phyloP scores from a whole-genome alignment of 2,113 vertebrate genomes.

The Silurus asotus region DNA sequence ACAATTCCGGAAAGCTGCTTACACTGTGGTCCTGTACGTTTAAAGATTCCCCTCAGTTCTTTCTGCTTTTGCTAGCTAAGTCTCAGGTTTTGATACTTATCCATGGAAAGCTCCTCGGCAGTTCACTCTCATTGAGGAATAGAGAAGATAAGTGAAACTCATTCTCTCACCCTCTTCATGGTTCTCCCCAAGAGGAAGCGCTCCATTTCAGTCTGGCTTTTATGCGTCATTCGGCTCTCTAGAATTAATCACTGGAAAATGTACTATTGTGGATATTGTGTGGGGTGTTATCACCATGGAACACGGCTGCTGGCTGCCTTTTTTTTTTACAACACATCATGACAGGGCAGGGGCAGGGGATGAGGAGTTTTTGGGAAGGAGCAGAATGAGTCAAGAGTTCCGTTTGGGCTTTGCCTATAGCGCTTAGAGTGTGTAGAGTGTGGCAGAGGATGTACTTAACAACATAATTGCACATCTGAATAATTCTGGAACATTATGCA shows the following conservation, averaged over 20 bases:
- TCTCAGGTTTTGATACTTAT: constrained; percentile 20
- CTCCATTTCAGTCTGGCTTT: constrained; percentile 35
- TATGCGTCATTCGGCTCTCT: constrained; percentile 13
- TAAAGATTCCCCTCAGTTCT: constrained; percentile 4
- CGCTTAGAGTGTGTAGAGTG: neutral
- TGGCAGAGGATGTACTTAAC: constrained; percentile 26
- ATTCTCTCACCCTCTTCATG: neutral
- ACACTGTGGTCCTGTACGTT: constrained; percentile 23
- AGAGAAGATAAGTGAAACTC: constrained; percentile 1
- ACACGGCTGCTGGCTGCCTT: constrained; percentile 24
- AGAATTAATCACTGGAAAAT: constrained; percentile 45
- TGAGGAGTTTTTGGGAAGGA: neutral
- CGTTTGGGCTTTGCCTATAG: constrained; percentile 24
- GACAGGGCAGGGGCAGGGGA: neutral
- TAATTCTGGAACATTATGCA: neutral
- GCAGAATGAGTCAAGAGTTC: constrained; percentile 26
- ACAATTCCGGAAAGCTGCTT: constrained; percentile 7
- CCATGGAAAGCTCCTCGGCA: constrained; percentile 18
- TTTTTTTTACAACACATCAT: constrained; percentile 14
- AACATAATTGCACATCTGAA: constrained; percentile 34
- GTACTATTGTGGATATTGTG: constrained; percentile 39
- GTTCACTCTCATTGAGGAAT: constrained; percentile 25
- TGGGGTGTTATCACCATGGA: constrained; percentile 28
- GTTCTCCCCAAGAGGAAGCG: constrained; percentile 19
- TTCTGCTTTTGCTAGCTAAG: neutral